Evolutionary conservation across 2,888 invertebrate species (phyloP), one percentile per base, ranked within the genome.

Genomic region (Orthosia gothica): DNA sequence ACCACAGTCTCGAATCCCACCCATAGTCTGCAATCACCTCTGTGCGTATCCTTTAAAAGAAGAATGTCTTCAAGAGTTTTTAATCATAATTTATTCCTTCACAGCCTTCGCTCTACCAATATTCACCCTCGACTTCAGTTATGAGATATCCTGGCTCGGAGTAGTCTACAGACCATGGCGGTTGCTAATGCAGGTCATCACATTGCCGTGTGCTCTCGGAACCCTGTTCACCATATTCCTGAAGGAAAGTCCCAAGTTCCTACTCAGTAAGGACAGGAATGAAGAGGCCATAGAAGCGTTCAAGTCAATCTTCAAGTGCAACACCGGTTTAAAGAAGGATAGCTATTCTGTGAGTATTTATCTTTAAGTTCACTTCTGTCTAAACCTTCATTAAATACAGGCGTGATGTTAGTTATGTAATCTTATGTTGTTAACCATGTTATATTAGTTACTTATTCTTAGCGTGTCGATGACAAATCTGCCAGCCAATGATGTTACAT

Each of bases 201-300:
- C 97, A 71, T 47, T 98, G 0, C 97, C 98, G 0, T 97, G 97
- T 63, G 87, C 97, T 0, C 54, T 98, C 0, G 97, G 98, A 0
- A 96, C 97, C 0, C 15, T 97, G 0, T 95, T 97, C 47, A 93
- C 97, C 23, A 87, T 96, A 0, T 94, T 95, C 61, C 93, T 97
- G 70, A 97, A 98, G 0, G 98, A 98, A 90, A 98, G 98, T 83
- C 98, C 98, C 0, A 98, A 98, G 90, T 98, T 97, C 89, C 94
- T 98, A 59, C 94, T 98, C 5, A 97, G 97, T 55, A 97, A 97
- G 83, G 97, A 97, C 0, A 94, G 95, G 73, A 92, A 96, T 1
- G 94, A 97, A 0, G 96, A 97, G 67, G 97, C 98, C 0, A 83
- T 98, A 49, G 79, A 89, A 0, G 90, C 92, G 7, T 81, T 96